These are phyloP conservation scores for Hydropsyche betteni DNA, from an alignment of 2,888 invertebrate genomes.

Conservation along the genomic window DNA sequence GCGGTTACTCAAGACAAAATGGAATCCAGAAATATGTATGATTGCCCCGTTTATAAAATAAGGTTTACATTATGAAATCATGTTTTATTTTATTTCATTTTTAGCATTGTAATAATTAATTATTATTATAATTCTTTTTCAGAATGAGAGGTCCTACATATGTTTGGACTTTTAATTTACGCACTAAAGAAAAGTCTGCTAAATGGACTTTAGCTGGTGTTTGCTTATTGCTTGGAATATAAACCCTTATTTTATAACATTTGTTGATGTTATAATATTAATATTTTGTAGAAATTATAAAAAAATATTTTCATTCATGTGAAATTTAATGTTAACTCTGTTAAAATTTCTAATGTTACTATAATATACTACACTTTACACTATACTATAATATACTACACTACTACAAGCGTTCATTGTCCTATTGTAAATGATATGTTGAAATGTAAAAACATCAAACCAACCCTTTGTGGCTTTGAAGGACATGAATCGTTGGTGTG, in stretches of 20 bases:
- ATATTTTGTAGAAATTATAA: background rate
- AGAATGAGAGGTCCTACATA: slow-evolving; percentile 88
- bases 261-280: background rate
- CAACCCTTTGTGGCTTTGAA: too few relatives aligned
- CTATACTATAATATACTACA: too few relatives aligned
- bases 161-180: slow-evolving; percentile 95
- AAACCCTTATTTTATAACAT: slow-evolving; percentile 53
- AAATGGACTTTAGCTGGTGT: slow-evolving; percentile 96
- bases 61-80: slow-evolving; percentile 60
- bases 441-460: too few relatives aligned
- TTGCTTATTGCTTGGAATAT: slow-evolving; percentile 87
- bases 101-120: background rate
- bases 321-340: background rate
- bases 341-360: slow-evolving; percentile 1
- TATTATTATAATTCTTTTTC: slow-evolving; percentile 49
- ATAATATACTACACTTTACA: too few relatives aligned
- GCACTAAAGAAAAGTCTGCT: slow-evolving; percentile 85
- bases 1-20: slow-evolving; percentile 90
- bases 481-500: too few relatives aligned
- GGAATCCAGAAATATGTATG: slow-evolving; percentile 86
- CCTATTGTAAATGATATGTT: too few relatives aligned
- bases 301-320: background rate
- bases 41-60: slow-evolving; percentile 95
- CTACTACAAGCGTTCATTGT: too few relatives aligned
- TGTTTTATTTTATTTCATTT: slow-evolving; percentile 4